A percentile compares a stretch with the other conserved stretches of the same genome.
phyloP scores from a whole-genome alignment of 2,888 invertebrate species.

The Hedya salicella region DNA sequence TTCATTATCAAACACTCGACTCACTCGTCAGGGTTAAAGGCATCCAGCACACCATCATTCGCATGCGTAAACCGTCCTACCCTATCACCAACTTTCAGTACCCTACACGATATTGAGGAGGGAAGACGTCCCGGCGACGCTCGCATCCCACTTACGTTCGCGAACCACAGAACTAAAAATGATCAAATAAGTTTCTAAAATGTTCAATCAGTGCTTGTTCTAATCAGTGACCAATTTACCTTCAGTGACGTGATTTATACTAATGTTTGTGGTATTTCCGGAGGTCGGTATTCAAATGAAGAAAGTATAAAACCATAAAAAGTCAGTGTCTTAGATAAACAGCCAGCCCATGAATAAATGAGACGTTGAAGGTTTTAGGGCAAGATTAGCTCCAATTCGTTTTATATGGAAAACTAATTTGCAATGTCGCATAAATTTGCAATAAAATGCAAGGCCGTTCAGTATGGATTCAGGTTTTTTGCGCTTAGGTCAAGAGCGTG shows the following conservation, averaged over 20 bases:
- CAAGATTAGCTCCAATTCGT: slow-evolving; percentile 21
- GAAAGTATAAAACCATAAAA: slow-evolving; percentile 34
- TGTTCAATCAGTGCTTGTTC: slow-evolving; percentile 26
- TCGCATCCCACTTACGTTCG: slow-evolving; percentile 47
- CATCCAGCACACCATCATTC: slow-evolving; percentile 60
- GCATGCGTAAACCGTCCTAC: slow-evolving; percentile 76
- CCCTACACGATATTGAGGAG: slow-evolving; percentile 58
- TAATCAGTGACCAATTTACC: slow-evolving; percentile 19
- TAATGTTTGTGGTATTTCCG: slow-evolving; percentile 20
- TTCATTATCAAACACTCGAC: slow-evolving; percentile 72
- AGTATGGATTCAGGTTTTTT: neutral
- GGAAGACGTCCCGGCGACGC: slow-evolving; percentile 59
- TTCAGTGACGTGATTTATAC: slow-evolving; percentile 21
- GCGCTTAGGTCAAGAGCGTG: neutral
- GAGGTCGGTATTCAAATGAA: slow-evolving; percentile 32
- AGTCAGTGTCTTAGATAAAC: slow-evolving; percentile 37
- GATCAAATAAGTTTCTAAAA: slow-evolving; percentile 29
- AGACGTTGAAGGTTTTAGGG: slow-evolving; percentile 31
- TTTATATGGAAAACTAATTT: slow-evolving; percentile 24
- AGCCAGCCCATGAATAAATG: slow-evolving; percentile 38
- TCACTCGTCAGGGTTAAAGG: slow-evolving; percentile 70
- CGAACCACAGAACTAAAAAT: slow-evolving; percentile 52
- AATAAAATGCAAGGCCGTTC: slow-evolving; percentile 2
- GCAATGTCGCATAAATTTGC: slow-evolving; percentile 17
- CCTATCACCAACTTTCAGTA: slow-evolving; percentile 71